Evolutionary conservation across 2,888 invertebrate species (phyloP).

Genomic region (Parelbella ahira): DNA sequence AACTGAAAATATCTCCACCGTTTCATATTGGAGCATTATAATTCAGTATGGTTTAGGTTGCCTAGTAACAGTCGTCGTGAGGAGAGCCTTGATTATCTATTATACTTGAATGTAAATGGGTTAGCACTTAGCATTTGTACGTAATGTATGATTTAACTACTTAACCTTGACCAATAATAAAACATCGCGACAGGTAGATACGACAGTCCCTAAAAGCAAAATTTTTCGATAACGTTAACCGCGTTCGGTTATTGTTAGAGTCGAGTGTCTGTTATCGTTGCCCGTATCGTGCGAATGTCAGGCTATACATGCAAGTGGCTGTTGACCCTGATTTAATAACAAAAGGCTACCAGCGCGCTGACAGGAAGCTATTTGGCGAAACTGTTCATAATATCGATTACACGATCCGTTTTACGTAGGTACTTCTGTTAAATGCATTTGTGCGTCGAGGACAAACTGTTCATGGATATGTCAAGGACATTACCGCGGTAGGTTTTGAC

Average conservation of each 20-base stretch:
- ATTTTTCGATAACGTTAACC: neutral
- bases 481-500: too few relatives aligned
- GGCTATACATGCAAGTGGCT: slow-evolving; percentile 14
- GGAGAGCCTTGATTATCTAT: too few relatives aligned
- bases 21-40: too few relatives aligned
- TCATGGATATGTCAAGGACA: slow-evolving; percentile 16
- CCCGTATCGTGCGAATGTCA: slow-evolving; percentile 6
- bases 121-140: too few relatives aligned
- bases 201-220: neutral
- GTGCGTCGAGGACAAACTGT: slow-evolving; percentile 11
- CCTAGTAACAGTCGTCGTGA: too few relatives aligned
- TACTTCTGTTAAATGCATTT: slow-evolving; percentile 8
- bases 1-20: too few relatives aligned
- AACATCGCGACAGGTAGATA: neutral
- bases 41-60: too few relatives aligned
- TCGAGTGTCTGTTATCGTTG: slow-evolving; percentile 12
- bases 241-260: neutral
- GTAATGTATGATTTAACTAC: too few relatives aligned
- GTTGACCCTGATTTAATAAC: slow-evolving; percentile 24
- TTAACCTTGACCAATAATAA: too few relatives aligned
- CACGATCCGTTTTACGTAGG: slow-evolving; percentile 3
- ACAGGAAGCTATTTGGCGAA: slow-evolving; percentile 4
- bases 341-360: too few relatives aligned
- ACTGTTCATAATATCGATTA: slow-evolving; percentile 3
- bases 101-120: too few relatives aligned